phyloP scores from a whole-genome alignment of 2,888 invertebrate species.

The Drosophila pegasa region DNA sequence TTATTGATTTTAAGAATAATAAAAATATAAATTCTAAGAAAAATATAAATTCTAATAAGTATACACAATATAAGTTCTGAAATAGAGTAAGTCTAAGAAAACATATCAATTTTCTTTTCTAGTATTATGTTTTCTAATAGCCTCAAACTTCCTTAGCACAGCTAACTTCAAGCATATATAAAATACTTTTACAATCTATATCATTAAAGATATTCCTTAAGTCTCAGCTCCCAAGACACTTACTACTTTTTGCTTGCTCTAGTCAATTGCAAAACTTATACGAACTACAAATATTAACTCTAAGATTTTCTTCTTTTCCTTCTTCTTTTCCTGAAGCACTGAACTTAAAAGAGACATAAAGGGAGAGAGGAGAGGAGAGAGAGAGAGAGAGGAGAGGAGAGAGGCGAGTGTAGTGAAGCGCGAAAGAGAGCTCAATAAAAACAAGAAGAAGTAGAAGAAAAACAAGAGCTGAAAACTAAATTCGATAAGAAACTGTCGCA shows the following conservation, averaged over 20 bases:
- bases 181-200: no score
- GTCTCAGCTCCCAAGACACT: not conserved
- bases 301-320: constrained; percentile 1
- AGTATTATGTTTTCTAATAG: no score
- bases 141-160: no score
- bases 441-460: constrained; percentile 3
- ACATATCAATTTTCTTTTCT: no score
- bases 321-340: not conserved
- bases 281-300: constrained; percentile 2
- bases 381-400: not conserved
- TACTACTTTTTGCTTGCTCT: not conserved
- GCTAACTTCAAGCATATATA: no score
- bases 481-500: constrained; percentile 62
- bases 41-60: no score
- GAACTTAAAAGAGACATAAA: not conserved
- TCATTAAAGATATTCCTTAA: not conserved
- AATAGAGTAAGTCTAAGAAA: no score
- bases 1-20: no score
- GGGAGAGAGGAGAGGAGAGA: not conserved
- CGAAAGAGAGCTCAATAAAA: constrained; percentile 3
- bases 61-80: no score
- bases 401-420: constrained; percentile 8
- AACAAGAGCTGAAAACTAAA: constrained; percentile 28
- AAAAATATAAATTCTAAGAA: no score
- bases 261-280: not conserved